phyloP scores from a whole-genome alignment of 2,888 invertebrate species.

The Ormyrus nitidulus region DNA sequence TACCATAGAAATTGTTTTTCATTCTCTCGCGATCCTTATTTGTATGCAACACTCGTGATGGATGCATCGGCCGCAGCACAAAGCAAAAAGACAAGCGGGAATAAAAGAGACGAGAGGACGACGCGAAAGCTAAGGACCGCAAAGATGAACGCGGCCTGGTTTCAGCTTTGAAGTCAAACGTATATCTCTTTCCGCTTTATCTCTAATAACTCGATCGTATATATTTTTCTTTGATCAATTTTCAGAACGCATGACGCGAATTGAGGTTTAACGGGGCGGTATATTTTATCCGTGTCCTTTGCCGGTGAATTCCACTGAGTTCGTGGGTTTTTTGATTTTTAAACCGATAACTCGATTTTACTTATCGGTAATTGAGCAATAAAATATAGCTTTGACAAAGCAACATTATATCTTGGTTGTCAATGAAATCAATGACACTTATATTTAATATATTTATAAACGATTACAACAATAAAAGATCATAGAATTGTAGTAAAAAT shows the following conservation, averaged over 20 bases:
- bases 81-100: slow-evolving; percentile 21
- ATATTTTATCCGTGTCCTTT: no score
- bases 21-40: slow-evolving; percentile 60
- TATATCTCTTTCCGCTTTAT: slow-evolving; percentile 32
- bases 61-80: slow-evolving; percentile 33
- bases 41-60: slow-evolving; percentile 65
- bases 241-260: background rate
- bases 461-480: no score
- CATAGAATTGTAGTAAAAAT: no score
- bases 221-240: slow-evolving; percentile 50
- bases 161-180: slow-evolving; percentile 36
- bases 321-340: no score
- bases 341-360: no score
- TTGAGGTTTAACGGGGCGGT: no score
- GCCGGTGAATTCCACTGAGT: no score
- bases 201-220: slow-evolving; percentile 27
- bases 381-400: no score
- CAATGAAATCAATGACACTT: no score
- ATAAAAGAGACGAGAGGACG: slow-evolving; percentile 4
- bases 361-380: no score
- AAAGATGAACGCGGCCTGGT: background rate
- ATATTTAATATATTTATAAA: no score
- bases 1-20: slow-evolving; percentile 67
- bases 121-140: background rate
- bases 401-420: no score